phyloP scores from a whole-genome alignment of 2,797 vertebrate species.

The Mus spretus region DNA sequence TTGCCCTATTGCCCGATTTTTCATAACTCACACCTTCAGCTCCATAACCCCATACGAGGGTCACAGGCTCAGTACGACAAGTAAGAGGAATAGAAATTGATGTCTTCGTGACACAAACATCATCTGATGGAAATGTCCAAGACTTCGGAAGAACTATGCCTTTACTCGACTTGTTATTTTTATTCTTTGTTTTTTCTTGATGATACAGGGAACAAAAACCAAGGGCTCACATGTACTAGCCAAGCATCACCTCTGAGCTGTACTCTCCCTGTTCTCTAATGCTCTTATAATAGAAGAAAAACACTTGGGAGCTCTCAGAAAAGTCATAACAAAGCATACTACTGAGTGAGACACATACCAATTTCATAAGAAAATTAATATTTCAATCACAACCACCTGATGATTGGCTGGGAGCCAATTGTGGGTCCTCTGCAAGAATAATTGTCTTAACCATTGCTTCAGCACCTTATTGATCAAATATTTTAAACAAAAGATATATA shows the following conservation, averaged over 20 bases:
- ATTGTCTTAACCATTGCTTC: background rate
- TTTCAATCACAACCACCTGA: background rate
- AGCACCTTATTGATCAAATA: background rate
- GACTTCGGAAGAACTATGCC: background rate
- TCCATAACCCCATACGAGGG: background rate
- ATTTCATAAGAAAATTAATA: background rate
- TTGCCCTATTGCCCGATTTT: background rate
- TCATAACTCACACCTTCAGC: background rate
- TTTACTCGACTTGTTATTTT: too few relatives aligned
- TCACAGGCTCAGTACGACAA: too few relatives aligned
- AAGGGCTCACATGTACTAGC: background rate
- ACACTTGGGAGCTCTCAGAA: constrained; percentile 11
- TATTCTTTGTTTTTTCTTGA: background rate
- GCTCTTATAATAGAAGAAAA: background rate
- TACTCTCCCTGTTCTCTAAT: background rate
- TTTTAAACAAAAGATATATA: background rate
- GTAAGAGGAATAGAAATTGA: background rate
- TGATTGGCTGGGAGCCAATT: background rate
- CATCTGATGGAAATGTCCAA: background rate
- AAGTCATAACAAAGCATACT: background rate
- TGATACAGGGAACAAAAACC: background rate
- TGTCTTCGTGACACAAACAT: too few relatives aligned
- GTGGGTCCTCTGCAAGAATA: background rate
- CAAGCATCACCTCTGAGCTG: background rate
- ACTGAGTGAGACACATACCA: too few relatives aligned